Base-by-base conservation (phyloP, 2,797 vertebrate genomes). In the Sardinella longiceps region DNA sequence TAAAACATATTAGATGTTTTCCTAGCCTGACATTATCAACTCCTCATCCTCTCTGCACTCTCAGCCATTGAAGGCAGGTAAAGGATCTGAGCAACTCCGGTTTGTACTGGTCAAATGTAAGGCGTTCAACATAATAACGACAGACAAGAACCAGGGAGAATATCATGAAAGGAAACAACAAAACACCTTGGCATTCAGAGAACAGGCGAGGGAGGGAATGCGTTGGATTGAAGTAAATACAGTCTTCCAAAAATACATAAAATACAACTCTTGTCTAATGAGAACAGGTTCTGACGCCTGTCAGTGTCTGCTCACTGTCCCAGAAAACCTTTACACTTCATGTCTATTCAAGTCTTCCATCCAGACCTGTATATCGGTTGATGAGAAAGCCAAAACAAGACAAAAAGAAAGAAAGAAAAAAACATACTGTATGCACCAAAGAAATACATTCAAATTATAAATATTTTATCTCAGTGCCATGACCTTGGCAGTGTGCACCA, bases 381-480 rank as follows among this genome's bases (percentile, higher is more conserved):
- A 43, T 77, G 70, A 70, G 63, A 70, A 33, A 15, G 63, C 11
- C 3, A 37, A 30, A 30, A 3, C 11, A 3, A 63, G 1, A 58
- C 18, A 58, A 6, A 63, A 18, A 6, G 11, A 5, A 25, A 70
- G 11, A 70, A 18, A 70, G 33, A 70, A 70, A 33, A 70, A 70
- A 0, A 30, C n/a, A n/a, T 25, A 63, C 28, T 3, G 10, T 25
- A 60, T 4, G 18, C 39, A 74, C 30, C 33, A 37, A 74, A 39
- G 20, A 77, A 77, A 77, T 23, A 77, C 15, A 77, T 77, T 23
- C 70, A 77, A 77, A 37, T 43, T 43, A 23, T 77, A 9, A 77
- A 77, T 77, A 43, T 43, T 70, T 43, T 20, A 77, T 77, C 0
- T 43, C 1, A 4, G 18, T 77, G 18, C 70, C 37, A 23, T 77